Evolutionary conservation across 1,140 invertebrate genomes (phyloP).

Genomic region (Drosophila prosaltans): DNA sequence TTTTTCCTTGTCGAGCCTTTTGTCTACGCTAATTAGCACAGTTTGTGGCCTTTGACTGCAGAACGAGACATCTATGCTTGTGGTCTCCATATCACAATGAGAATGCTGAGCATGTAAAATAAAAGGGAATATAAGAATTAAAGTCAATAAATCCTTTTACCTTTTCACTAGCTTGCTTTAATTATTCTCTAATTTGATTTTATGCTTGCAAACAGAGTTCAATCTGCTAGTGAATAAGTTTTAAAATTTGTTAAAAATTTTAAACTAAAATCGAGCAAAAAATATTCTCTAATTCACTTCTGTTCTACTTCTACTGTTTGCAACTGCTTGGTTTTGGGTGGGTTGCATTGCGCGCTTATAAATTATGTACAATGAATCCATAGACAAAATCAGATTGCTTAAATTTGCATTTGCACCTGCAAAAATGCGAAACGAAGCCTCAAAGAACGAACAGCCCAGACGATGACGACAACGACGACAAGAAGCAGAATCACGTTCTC

Average conservation of each 20-base stretch:
- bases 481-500: conserved; percentile 62
- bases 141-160: no score
- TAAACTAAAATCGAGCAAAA: no score
- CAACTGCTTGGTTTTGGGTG: conserved; percentile 45
- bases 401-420: conserved; percentile 74
- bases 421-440: conserved; percentile 55
- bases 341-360: conserved; percentile 62
- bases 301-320: neutral
- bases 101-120: neutral
- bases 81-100: neutral
- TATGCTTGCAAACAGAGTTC: no score
- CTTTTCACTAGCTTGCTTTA: no score
- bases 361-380: conserved; percentile 66
- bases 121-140: no score
- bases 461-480: conserved; percentile 50
- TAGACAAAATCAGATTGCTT: conserved; percentile 64
- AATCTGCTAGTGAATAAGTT: no score
- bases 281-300: neutral
- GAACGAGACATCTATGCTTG: neutral
- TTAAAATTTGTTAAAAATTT: no score
- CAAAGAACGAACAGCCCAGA: conserved; percentile 36
- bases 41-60: conserved; percentile 18
- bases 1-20: conserved; percentile 11
- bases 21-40: conserved; percentile 67
- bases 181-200: no score